These are phyloP conservation scores for Archivesica marissinica DNA, from an alignment of 1,140 invertebrate species.

Conservation along the genomic window DNA sequence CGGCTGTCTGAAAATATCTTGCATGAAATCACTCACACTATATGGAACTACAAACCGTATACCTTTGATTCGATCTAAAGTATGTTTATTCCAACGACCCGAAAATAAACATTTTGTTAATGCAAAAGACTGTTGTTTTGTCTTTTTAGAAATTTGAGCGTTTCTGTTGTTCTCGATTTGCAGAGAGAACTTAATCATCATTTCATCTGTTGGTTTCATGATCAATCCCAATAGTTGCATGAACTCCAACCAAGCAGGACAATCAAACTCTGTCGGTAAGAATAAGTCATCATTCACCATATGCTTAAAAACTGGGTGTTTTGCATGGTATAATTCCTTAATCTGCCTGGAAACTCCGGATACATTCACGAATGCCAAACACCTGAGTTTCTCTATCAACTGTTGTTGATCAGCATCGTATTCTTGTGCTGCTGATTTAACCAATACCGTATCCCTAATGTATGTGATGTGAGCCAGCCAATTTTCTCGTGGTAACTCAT, in stretches of 20 bases:
- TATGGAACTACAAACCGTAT: constrained; percentile 27
- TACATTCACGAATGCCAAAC: not conserved
- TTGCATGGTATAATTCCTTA: not conserved
- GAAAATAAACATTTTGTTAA: not conserved
- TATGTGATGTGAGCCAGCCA: not conserved
- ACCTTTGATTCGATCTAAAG: not conserved
- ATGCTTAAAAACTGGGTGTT: constrained; percentile 1
- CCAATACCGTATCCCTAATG: not conserved
- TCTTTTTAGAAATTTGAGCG: not conserved
- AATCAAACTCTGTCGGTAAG: constrained; percentile 10
- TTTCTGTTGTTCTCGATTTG: not conserved
- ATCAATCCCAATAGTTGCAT: constrained; percentile 34
- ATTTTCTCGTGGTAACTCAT: not conserved
- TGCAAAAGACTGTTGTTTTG: not conserved
- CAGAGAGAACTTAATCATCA: constrained; percentile 34
- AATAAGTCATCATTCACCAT: constrained; percentile 26
- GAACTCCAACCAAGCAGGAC: constrained; percentile 15
- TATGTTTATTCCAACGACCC: not conserved
- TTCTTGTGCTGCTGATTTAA: not conserved
- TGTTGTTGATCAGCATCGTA: not conserved
- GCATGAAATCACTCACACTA: not conserved
- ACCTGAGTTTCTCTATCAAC: not conserved
- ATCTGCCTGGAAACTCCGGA: not conserved
- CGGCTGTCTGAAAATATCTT: not conserved
- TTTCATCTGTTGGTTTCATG: not conserved